These are phyloP conservation scores for Ashinkailepas kermadecensis DNA, from an alignment of 2,888 invertebrate species.

Conservation along the genomic window DNA sequence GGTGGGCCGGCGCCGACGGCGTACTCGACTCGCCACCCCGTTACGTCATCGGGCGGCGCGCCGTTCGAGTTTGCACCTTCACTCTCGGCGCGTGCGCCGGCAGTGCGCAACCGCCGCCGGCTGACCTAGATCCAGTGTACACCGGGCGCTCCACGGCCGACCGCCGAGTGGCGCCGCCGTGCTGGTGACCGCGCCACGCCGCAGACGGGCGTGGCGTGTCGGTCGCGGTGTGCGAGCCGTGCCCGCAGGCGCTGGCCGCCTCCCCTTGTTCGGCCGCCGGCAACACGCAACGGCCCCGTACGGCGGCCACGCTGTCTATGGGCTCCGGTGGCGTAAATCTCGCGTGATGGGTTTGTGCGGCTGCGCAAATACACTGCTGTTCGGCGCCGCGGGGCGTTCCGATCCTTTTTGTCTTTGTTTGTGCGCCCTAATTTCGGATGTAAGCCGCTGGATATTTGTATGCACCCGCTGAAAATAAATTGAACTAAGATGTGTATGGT, in stretches of 20 bases:
- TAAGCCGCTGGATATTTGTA: too few relatives aligned
- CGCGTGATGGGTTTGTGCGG: not conserved
- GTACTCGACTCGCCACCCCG: not conserved
- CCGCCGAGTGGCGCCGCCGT: not conserved
- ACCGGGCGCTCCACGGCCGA: not conserved
- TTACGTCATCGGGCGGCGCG: not conserved
- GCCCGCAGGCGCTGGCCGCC: not conserved
- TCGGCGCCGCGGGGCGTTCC: not conserved
- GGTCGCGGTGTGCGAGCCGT: too few relatives aligned
- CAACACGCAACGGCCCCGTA: not conserved
- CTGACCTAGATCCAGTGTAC: slow-evolving; percentile 6
- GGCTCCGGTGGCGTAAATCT: not conserved
- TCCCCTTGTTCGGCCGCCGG: too few relatives aligned
- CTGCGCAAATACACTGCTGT: not conserved
- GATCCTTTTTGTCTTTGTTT: not conserved
- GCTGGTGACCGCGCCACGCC: too few relatives aligned
- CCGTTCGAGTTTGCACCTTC: slow-evolving; percentile 17
- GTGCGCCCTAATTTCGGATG: not conserved
- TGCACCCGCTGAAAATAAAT: too few relatives aligned
- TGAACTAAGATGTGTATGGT: too few relatives aligned
- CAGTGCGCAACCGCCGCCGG: not conserved
- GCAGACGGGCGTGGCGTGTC: too few relatives aligned
- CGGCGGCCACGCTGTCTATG: too few relatives aligned
- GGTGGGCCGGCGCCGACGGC: not conserved
- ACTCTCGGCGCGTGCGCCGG: not conserved